These are phyloP conservation scores for Drosophila azteca DNA, from an alignment of 1,140 invertebrate genomes.

Conservation along the genomic window DNA sequence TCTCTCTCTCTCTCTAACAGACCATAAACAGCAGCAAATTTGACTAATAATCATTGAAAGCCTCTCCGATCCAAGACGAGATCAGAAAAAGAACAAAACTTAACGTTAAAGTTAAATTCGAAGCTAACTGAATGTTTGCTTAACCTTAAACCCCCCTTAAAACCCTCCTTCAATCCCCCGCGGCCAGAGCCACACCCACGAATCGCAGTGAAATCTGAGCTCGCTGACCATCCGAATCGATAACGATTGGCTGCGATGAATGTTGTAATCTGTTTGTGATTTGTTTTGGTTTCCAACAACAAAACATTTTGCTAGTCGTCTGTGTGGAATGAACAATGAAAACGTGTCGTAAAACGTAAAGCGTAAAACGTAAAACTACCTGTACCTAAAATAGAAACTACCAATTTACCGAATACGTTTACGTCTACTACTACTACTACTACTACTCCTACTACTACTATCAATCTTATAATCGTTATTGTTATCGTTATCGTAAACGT, in stretches of 20 bases:
- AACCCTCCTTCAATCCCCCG: too few species aligned
- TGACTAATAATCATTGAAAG: conserved; percentile 5
- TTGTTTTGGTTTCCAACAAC: conserved; percentile 29
- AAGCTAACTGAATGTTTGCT: conserved; percentile 66
- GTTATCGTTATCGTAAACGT: conserved; percentile 1
- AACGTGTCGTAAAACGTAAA: conserved; percentile 42
- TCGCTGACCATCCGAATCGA: conserved; percentile 1
- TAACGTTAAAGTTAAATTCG: too few species aligned
- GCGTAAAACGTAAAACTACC: too few species aligned
- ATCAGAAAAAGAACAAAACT: conserved; percentile 8
- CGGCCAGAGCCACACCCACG: not conserved
- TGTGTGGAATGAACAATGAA: conserved; percentile 36
- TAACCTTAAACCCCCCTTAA: conserved; percentile 19
- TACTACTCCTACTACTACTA: not conserved
- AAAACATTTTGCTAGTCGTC: conserved; percentile 24
- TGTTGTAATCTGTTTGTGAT: conserved; percentile 56
- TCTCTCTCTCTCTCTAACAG: too few species aligned
- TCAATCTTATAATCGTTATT: conserved; percentile 12
- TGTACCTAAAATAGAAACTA: conserved; percentile 4
- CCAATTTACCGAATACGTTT: conserved; percentile 9
- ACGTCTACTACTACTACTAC: too few species aligned
- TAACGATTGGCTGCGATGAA: conserved; percentile 34
- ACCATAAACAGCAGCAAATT: too few species aligned
- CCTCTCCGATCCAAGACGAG: not conserved
- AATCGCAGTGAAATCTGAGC: conserved; percentile 40